phyloP scores from a whole-genome alignment of 1,140 invertebrate species.

The Drosophila jambulina region DNA sequence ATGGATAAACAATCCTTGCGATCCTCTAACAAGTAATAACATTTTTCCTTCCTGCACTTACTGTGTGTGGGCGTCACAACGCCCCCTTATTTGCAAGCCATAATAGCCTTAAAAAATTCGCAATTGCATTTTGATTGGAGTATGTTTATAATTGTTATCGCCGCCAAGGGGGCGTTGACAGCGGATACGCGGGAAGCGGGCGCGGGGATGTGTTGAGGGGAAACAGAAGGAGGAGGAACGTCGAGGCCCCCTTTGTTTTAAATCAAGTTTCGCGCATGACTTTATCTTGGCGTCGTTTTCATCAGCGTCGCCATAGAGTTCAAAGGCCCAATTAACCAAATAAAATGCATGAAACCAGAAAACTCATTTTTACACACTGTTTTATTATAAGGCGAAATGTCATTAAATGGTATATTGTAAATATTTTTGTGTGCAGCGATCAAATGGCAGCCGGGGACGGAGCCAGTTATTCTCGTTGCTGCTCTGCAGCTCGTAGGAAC shows the following conservation, averaged over 20 bases:
- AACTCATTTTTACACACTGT: constrained; percentile 32
- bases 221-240: background rate
- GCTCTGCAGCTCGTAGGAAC: constrained; percentile 55
- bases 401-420: constrained; percentile 75
- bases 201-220: background rate
- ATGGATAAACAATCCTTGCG: background rate
- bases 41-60: constrained; percentile 2
- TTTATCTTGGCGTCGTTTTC: constrained; percentile 70
- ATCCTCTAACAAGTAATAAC: background rate
- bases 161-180: constrained; percentile 57
- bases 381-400: constrained; percentile 66
- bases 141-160: constrained; percentile 48
- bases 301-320: constrained; percentile 58
- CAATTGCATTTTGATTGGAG: constrained; percentile 44
- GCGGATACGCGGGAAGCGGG: constrained; percentile 15
- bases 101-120: constrained; percentile 34
- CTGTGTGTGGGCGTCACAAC: constrained; percentile 27
- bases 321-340: constrained; percentile 81
- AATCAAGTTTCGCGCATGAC: constrained; percentile 71
- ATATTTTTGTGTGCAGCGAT: constrained; percentile 69
- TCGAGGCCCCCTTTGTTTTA: constrained; percentile 54
- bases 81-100: constrained; percentile 25
- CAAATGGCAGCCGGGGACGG: constrained; percentile 66
- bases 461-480: constrained; percentile 55
- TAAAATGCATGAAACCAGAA: constrained; percentile 64